Conservation (phyloP, 1,140 invertebrate species). For the Agraylea sexmaculata region DNA sequence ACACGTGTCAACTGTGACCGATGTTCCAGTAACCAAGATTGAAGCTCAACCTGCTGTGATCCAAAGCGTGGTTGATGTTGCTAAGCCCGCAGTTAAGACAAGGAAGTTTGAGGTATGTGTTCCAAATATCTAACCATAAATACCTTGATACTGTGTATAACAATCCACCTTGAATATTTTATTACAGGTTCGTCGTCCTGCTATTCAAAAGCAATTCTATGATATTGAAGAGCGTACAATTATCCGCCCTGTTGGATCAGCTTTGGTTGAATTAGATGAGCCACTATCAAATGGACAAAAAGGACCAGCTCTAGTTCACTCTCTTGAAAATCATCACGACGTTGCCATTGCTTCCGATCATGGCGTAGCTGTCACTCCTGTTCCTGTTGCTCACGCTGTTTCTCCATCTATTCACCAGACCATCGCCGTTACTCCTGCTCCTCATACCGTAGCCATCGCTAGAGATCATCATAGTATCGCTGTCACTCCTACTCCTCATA, state of each 20-base stretch:
- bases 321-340: conserved; percentile 19
- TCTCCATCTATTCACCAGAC: not conserved
- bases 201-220: conserved; percentile 54
- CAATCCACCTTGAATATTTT: conserved; percentile 8
- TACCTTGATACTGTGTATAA: not conserved
- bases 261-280: conserved; percentile 47
- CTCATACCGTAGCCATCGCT: conserved; percentile 13
- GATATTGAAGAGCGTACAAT: conserved; percentile 51
- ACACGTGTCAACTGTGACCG: conserved; percentile 37
- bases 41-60: conserved; percentile 40
- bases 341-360: conserved; percentile 9
- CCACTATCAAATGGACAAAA: conserved; percentile 46
- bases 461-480: too few relatives aligned
- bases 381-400: conserved; percentile 1
- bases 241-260: conserved; percentile 49
- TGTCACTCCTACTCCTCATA: conserved; percentile 20
- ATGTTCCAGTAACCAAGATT: conserved; percentile 40
- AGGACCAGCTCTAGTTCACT: conserved; percentile 36
- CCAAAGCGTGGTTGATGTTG: conserved; percentile 42
- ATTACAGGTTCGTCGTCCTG: conserved; percentile 44
- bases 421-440: conserved; percentile 7
- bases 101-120: conserved; percentile 32
- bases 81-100: conserved; percentile 40
- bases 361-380: conserved; percentile 6
- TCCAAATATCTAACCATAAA: not conserved